A percentile compares a stretch with the other conserved stretches of the same genome.
These are phyloP conservation scores for Montifringilla adamsi DNA, from an alignment of 2,113 vertebrate species.

Conservation along the genomic window DNA sequence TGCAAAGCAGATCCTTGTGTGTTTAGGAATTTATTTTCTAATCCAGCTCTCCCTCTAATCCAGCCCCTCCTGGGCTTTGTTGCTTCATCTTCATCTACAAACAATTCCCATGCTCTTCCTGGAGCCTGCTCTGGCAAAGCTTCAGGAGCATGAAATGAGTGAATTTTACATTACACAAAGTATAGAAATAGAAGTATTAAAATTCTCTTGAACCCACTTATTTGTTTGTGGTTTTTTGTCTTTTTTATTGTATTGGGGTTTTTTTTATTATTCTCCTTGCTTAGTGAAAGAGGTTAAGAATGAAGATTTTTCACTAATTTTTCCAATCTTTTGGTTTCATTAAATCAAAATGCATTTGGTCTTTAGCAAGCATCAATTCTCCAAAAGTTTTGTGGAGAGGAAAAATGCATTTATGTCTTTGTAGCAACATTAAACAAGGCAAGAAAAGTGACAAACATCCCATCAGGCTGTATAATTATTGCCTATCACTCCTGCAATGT, in stretches of 20 bases:
- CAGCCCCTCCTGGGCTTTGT: background rate
- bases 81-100: background rate
- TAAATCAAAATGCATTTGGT: background rate
- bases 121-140: background rate
- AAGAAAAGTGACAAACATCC: background rate
- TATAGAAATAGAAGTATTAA: background rate
- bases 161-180: background rate
- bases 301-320: background rate
- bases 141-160: background rate
- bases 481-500: background rate
- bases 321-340: background rate
- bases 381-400: background rate
- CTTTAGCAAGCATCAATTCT: background rate
- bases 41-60: background rate
- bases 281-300: background rate
- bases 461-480: background rate
- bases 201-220: background rate
- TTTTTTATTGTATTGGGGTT: accelerated
- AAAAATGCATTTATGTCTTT: background rate
- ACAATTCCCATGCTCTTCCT: background rate
- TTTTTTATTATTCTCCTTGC: background rate
- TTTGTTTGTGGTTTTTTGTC: background rate
- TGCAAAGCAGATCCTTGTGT: background rate
- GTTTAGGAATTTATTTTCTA: background rate
- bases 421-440: background rate